Evolutionary conservation across 2,888 invertebrate species (phyloP).

Genomic region (Microdon myrmicae): DNA sequence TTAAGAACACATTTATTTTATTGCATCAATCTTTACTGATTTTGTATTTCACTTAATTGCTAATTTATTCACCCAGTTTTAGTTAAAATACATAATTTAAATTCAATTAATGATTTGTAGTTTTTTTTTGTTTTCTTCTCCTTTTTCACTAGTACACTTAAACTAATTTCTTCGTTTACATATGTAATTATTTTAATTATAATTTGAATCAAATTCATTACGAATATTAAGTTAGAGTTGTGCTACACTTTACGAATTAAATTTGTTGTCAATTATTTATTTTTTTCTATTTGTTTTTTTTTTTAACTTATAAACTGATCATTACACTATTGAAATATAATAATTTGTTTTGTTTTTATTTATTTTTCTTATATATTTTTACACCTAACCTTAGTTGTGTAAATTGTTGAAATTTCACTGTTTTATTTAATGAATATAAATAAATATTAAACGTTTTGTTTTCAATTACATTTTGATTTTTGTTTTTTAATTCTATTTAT

Average conservation of each 20-base stretch:
- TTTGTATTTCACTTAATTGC: constrained; percentile 32
- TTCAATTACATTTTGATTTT: neutral
- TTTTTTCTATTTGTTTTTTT: constrained; percentile 10
- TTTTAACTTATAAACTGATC: constrained; percentile 26
- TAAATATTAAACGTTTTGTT: constrained; percentile 41
- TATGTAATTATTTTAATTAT: constrained; percentile 16
- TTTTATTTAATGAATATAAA: constrained; percentile 20
- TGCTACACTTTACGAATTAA: constrained; percentile 33
- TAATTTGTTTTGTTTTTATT: constrained; percentile 8
- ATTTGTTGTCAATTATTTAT: too few relatives aligned
- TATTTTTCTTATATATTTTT: constrained; percentile 2
- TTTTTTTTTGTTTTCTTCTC: constrained; percentile 19
- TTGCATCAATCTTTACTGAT: constrained; percentile 38
- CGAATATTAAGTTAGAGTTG: constrained; percentile 36
- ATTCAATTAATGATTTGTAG: constrained; percentile 30
- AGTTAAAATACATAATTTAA: constrained; percentile 39
- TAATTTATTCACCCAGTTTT: constrained; percentile 30
- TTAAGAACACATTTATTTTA: constrained; percentile 46
- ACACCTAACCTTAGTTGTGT: constrained; percentile 24
- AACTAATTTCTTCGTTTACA: too few relatives aligned
- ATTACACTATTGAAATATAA: constrained; percentile 39
- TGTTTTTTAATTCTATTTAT: neutral
- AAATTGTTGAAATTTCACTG: constrained; percentile 22
- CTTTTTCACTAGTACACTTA: constrained; percentile 31
- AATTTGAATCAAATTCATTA: constrained; percentile 45